Base-by-base conservation (phyloP, 1,140 invertebrate species). In the Conus ventricosus region DNA sequence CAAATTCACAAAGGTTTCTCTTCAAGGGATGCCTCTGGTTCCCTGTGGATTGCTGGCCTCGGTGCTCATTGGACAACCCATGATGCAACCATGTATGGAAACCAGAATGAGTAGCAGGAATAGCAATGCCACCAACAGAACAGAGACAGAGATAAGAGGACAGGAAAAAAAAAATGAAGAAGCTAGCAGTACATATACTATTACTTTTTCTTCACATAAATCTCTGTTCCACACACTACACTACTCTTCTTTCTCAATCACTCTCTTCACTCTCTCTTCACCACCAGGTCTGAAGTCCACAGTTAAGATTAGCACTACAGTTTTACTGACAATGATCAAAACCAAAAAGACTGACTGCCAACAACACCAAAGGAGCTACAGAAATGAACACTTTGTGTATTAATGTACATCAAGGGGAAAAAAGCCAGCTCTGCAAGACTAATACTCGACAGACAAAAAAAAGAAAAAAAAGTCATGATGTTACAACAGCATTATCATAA, bases 321-420 rank as follows among this genome's bases (percentile, higher is more conserved):
- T 7, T 71, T 71, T 71, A 71, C 67, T 71, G 67, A 71, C 67
- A 71, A 71, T 71, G 20, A 71, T 71, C 67, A 71, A 71, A 63
- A 20, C 67, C 15, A 71, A 71, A 20, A 71, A 0, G 6, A 13
- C 20, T 71, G 67, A 71, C 67, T 71, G 13, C 6, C 11, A 71
- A 71, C 67, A 71, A 71, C 67, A 71, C 23, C 67, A 4, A 71
- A n/a, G 67, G 67, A 71, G 7, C 67, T 23, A 71, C 67, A 71
- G 67, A 71, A 71, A 11, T 71, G 67, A 71, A 71, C 67, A 71
- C 67, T 20, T 71, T 71, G 67, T 71, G 67, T 63, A 71, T 71
- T 71, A 71, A 71, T 71, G 23, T 71, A 71, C 67, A 63, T 63
- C 60, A 71, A 71, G 67, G 60, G 67, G 67, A 71, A 71, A 71